phyloP scores from a whole-genome alignment of 2,888 invertebrate genomes.

The Xylota sylvarum region DNA sequence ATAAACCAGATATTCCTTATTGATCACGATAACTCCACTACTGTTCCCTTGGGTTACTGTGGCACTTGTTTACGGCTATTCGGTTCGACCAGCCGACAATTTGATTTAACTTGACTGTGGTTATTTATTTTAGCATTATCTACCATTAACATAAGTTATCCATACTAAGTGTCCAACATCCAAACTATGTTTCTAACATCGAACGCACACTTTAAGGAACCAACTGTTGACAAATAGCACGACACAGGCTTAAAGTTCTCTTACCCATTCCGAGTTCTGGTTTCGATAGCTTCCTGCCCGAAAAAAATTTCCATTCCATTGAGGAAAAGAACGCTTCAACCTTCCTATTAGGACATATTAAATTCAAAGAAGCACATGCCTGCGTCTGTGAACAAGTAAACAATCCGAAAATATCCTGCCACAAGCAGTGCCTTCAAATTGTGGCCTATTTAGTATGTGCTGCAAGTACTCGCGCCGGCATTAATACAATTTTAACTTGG shows the following conservation, averaged over 20 bases:
- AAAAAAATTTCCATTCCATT: neutral
- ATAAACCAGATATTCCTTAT: too few species aligned
- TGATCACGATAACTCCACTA: too few species aligned
- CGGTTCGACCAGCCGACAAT: too few species aligned
- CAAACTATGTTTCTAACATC: too few species aligned
- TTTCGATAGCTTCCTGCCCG: too few species aligned
- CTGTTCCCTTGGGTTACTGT: too few species aligned
- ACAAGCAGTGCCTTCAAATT: slow-evolving; percentile 11
- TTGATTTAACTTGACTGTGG: too few species aligned
- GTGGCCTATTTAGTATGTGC: slow-evolving; percentile 56
- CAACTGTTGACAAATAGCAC: neutral
- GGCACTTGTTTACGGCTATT: too few species aligned
- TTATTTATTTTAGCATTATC: too few species aligned
- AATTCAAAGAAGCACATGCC: slow-evolving; percentile 7
- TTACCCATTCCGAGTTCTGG: neutral
- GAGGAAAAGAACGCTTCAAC: neutral
- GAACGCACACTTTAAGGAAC: neutral
- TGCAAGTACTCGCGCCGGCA: slow-evolving; percentile 38
- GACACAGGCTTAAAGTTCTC: neutral
- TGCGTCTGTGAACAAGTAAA: neutral
- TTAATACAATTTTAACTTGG: slow-evolving; percentile 55
- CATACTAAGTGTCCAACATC: too few species aligned
- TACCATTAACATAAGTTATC: too few species aligned
- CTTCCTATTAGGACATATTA: neutral
- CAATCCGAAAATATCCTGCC: slow-evolving; percentile 20